phyloP scores from a whole-genome alignment of 1,140 invertebrate species.

The Watersipora subatra region DNA sequence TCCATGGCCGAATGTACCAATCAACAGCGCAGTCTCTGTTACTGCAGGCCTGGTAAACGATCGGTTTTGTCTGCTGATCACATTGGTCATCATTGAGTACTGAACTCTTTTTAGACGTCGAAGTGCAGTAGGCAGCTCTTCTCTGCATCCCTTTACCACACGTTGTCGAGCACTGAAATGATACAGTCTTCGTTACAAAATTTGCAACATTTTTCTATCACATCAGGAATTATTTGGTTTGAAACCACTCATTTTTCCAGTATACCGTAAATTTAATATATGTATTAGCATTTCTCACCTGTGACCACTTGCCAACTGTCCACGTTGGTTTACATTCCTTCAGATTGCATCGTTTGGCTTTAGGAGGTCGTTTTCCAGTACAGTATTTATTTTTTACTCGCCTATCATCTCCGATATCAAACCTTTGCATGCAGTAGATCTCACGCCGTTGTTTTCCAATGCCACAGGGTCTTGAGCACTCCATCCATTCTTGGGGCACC shows the following conservation, averaged over 20 bases:
- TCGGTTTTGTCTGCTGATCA: neutral
- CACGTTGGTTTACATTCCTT: neutral
- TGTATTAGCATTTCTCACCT: neutral
- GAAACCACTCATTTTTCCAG: neutral
- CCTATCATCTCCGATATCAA: neutral
- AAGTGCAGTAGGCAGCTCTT: neutral
- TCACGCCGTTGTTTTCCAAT: constrained; percentile 21
- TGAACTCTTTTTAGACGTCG: neutral
- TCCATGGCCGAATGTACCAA: neutral
- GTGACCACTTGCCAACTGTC: neutral
- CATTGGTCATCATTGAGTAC: neutral
- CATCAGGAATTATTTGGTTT: neutral
- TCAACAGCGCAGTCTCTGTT: neutral
- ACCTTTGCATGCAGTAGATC: constrained; percentile 18
- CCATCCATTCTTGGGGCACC: constrained; percentile 17
- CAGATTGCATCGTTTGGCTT: neutral
- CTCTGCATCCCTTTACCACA: neutral
- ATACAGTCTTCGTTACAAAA: neutral
- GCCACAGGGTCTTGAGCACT: constrained; percentile 25
- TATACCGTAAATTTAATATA: neutral
- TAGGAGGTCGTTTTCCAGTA: neutral
- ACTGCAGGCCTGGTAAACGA: neutral
- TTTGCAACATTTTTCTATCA: neutral
- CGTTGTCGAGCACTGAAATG: neutral
- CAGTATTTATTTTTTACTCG: neutral